Base-by-base conservation (phyloP, 2,888 invertebrate species). In the Noctua janthina region DNA sequence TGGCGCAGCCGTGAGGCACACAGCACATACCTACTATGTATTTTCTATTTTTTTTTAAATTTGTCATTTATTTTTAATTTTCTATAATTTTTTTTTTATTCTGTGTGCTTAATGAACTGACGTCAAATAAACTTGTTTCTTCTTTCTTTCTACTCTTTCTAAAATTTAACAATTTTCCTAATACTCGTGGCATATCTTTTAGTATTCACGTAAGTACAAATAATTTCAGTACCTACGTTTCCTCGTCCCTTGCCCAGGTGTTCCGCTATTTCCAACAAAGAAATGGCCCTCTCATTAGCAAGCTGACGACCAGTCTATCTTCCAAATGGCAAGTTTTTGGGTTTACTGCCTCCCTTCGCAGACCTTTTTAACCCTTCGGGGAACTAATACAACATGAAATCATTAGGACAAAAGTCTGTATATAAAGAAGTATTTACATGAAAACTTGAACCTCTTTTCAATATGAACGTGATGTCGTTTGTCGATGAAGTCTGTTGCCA, bases 401-500 rank as follows among this genome's bases (percentile, higher is more conserved):
- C 69, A 82, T 78, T 78, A 82, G 83, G 56, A 81, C 11, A 70
- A 43, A 83, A 70, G 72, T 72, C 66, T 72, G 39, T 72, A 59
- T 35, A 72, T 15, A 72, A 67, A 62, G 39, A 67, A 67, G 46
- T 56, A 83, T 64, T 54, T 51, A 66, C 39, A 84, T 67, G 67
- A 71, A 80, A 66, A 66, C 51, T 85, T 59, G 29, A 74, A 74
- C 66, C 68, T 66, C 78, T 81, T 86, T 77, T 69, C 80, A 69
- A 85, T 85, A 74, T 77, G 35, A 79, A 79, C 74, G 74, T 84
- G 54, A 74, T 76, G 59, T 73, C 76, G 76, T 85, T 78, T 82
- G 69, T 76, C 46, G 82, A 78, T 79, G 66, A 72, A 78, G 71
- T 67, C 74, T 79, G 54, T 76, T 79, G 87, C 79, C 85, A 87